These are phyloP conservation scores for Hedychridium roseum DNA, from an alignment of 2,888 invertebrate genomes.

Conservation along the genomic window DNA sequence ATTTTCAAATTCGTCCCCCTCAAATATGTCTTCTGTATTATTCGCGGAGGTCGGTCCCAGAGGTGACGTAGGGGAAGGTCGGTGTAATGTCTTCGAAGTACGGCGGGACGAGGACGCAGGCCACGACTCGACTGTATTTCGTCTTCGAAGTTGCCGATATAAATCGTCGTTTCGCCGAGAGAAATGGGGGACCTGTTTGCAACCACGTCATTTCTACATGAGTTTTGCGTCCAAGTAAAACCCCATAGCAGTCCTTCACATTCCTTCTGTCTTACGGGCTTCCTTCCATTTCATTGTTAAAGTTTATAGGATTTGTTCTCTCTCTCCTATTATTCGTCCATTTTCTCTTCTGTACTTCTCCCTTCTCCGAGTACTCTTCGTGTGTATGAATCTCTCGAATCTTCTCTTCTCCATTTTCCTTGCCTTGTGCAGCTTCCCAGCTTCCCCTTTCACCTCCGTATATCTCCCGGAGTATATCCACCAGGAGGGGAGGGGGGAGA, in stretches of 20 bases:
- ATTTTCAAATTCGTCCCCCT: too few species aligned
- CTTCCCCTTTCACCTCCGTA: constrained; percentile 3
- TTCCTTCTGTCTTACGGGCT: too few species aligned
- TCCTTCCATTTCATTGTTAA: too few species aligned
- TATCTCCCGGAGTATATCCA: constrained; percentile 20
- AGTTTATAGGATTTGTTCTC: too few species aligned
- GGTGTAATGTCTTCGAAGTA: constrained; percentile 7
- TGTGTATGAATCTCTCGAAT: too few species aligned
- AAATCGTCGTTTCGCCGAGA: constrained; percentile 35
- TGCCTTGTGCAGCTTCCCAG: constrained; percentile 1
- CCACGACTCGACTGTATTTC: constrained; percentile 13
- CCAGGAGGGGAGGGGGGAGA: constrained; percentile 31
- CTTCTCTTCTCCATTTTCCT: constrained; percentile 18
- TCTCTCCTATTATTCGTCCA: too few species aligned
- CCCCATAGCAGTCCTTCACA: too few species aligned
- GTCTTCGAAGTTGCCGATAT: constrained; percentile 32
- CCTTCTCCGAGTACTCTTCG: too few species aligned
- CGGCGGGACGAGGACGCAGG: constrained; percentile 7
- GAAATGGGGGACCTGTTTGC: too few species aligned
- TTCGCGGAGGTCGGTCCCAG: constrained; percentile 21
- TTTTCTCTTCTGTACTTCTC: too few species aligned
- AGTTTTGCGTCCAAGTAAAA: constrained; percentile 6
- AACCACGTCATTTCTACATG: neutral
- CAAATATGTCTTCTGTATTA: constrained; percentile 28
- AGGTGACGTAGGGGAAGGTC: constrained; percentile 12